Percentiles rank a stretch among this genome's conserved stretches.
phyloP scores from a whole-genome alignment of 2,888 invertebrate species.

The Lycocerus yunnanus region DNA sequence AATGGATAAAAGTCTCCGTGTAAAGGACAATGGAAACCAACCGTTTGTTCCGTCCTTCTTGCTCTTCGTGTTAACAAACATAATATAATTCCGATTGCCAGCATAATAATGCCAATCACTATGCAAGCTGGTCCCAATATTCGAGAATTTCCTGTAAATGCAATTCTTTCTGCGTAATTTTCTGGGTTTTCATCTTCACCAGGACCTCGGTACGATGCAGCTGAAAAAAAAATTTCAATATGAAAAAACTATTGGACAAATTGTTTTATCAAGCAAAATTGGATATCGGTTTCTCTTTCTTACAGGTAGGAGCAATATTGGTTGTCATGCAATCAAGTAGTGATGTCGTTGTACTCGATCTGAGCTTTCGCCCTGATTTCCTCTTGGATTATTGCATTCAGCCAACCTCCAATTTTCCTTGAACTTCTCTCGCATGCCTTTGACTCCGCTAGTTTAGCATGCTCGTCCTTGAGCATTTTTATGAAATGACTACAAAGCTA shows the following conservation, averaged over 20 bases:
- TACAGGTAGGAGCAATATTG: too few relatives aligned
- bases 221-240: slow-evolving; percentile 50
- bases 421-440: not conserved
- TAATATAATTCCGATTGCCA: slow-evolving; percentile 66
- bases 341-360: not conserved
- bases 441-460: not conserved
- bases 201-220: slow-evolving; percentile 75
- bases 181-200: slow-evolving; percentile 74
- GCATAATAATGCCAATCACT: slow-evolving; percentile 74
- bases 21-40: slow-evolving; percentile 77
- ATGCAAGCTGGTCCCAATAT: slow-evolving; percentile 76
- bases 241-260: not conserved
- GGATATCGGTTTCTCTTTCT: too few relatives aligned
- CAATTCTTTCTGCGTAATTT: slow-evolving; percentile 72
- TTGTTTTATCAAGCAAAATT: too few relatives aligned
- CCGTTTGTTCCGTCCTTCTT: slow-evolving; percentile 67
- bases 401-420: not conserved
- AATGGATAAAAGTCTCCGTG: slow-evolving; percentile 79
- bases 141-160: slow-evolving; percentile 74
- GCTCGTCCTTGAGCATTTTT: not conserved
- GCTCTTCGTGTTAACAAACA: slow-evolving; percentile 72
- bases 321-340: too few relatives aligned
- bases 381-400: not conserved
- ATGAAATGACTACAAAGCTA: not conserved
- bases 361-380: not conserved